Evolutionary conservation across 53 echinoderm and acorn worm species (phyloP).

Genomic region (Holothuria leucospilota): DNA sequence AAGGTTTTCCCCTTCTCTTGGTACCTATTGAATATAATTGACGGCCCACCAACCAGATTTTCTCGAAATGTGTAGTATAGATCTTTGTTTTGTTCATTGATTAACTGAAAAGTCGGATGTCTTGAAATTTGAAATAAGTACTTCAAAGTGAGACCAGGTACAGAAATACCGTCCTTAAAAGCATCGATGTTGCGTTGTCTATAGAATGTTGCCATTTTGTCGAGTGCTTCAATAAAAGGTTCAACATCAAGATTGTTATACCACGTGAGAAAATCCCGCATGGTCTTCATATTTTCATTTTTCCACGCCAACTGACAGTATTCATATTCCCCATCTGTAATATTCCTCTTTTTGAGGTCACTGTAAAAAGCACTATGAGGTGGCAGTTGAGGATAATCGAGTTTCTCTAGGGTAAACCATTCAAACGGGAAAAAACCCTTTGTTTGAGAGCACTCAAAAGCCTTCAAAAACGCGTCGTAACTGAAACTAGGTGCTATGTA

Average conservation of each 20-base stretch:
- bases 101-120: constrained; percentile 24
- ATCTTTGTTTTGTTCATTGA: constrained; percentile 32
- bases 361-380: constrained; percentile 51
- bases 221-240: constrained; percentile 58
- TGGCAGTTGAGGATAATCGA: constrained; percentile 27
- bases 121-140: constrained; percentile 43
- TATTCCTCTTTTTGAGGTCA: constrained; percentile 24
- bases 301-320: constrained; percentile 53
- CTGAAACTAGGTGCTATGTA: constrained; percentile 48
- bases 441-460: no score
- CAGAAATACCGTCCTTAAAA: no score
- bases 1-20: no score
- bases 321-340: constrained; percentile 42
- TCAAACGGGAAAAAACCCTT: constrained; percentile 56
- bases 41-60: constrained; percentile 68
- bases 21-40: constrained; percentile 63
- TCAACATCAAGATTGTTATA: constrained; percentile 68
- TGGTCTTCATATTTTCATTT: constrained; percentile 45
- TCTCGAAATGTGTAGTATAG: constrained; percentile 64
- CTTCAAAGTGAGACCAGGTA: no score
- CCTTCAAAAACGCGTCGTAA: no score
- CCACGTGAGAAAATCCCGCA: constrained; percentile 58
- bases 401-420: constrained; percentile 49
- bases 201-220: constrained; percentile 59
- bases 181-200: no score